Percentiles rank a stretch among this genome's conserved stretches.
phyloP scores from a whole-genome alignment of 2,888 invertebrate genomes.

The Choristoneura rosaceana region DNA sequence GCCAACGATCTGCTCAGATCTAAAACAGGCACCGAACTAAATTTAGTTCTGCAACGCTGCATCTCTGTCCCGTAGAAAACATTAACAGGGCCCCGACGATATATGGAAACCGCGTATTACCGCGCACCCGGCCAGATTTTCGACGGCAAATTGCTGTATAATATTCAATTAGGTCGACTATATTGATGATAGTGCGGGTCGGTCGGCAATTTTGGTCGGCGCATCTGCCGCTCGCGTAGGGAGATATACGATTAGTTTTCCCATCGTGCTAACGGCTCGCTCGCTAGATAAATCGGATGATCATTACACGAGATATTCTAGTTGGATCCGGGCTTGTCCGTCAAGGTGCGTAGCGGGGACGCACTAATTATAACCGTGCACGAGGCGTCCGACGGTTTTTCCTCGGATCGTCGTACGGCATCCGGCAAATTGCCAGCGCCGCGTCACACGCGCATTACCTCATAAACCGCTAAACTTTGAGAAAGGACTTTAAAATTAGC shows the following conservation, averaged over 20 bases:
- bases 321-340: constrained; percentile 62
- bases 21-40: constrained; percentile 73
- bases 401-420: constrained; percentile 67
- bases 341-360: constrained; percentile 75
- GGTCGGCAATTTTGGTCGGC: constrained; percentile 80
- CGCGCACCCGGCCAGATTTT: constrained; percentile 76
- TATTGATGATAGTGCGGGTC: constrained; percentile 74
- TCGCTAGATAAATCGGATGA: constrained; percentile 34
- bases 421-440: constrained; percentile 83
- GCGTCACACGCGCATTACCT: constrained; percentile 81
- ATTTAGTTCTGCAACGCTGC: constrained; percentile 82
- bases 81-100: constrained; percentile 74
- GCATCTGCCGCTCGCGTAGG: constrained; percentile 73
- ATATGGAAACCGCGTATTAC: constrained; percentile 80
- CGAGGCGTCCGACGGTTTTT: constrained; percentile 69
- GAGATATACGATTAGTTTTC: constrained; percentile 83
- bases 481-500: constrained; percentile 84
- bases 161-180: constrained; percentile 82
- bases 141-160: constrained; percentile 83
- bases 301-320: constrained; percentile 41
- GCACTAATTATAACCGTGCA: constrained; percentile 64
- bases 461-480: constrained; percentile 79
- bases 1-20: constrained; percentile 74
- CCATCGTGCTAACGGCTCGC: constrained; percentile 52
- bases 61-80: constrained; percentile 75